Percentiles rank a stretch among this genome's conserved stretches.
Evolutionary conservation across 2,113 vertebrate species (phyloP).

Genomic region (Corythoichthys haematopterus): DNA sequence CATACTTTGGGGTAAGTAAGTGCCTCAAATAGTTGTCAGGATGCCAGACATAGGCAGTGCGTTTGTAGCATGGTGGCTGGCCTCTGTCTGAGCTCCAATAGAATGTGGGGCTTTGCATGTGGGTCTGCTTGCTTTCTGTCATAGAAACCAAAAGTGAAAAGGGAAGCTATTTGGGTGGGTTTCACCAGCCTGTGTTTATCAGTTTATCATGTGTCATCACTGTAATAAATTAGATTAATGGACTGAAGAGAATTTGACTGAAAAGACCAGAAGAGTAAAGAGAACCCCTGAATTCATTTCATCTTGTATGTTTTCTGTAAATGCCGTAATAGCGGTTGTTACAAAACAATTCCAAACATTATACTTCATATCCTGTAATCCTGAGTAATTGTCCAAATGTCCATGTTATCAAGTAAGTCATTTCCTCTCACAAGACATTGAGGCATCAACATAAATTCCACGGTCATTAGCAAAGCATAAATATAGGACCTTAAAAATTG

Average conservation of each 20-base stretch:
- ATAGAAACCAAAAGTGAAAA: slow-evolving; percentile 25
- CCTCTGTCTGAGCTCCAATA: slow-evolving; percentile 43
- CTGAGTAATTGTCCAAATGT: slow-evolving; percentile 32
- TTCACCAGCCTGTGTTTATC: slow-evolving; percentile 43
- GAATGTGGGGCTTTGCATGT: slow-evolving; percentile 26
- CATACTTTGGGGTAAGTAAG: slow-evolving; percentile 54
- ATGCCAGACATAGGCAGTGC: slow-evolving; percentile 64
- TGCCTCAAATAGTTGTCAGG: slow-evolving; percentile 68
- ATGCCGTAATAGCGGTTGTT: slow-evolving; percentile 41
- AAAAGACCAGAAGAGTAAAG: slow-evolving; percentile 3
- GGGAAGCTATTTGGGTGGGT: slow-evolving; percentile 40
- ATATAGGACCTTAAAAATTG: slow-evolving; percentile 33
- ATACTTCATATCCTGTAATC: slow-evolving; percentile 33
- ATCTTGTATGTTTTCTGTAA: background rate
- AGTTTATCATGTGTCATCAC: slow-evolving; percentile 36
- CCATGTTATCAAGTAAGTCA: slow-evolving; percentile 45
- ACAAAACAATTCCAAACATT: slow-evolving; percentile 29
- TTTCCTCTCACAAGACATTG: slow-evolving; percentile 43
- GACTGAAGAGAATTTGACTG: background rate
- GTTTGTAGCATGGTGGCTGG: slow-evolving; percentile 51
- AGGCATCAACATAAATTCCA: slow-evolving; percentile 35
- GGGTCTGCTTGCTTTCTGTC: slow-evolving; percentile 24
- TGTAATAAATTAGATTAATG: background rate
- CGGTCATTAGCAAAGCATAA: slow-evolving; percentile 34
- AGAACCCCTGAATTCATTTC: slow-evolving; percentile 42